Base-by-base conservation (phyloP, 2,888 invertebrate genomes). In the Netelia virgata region DNA sequence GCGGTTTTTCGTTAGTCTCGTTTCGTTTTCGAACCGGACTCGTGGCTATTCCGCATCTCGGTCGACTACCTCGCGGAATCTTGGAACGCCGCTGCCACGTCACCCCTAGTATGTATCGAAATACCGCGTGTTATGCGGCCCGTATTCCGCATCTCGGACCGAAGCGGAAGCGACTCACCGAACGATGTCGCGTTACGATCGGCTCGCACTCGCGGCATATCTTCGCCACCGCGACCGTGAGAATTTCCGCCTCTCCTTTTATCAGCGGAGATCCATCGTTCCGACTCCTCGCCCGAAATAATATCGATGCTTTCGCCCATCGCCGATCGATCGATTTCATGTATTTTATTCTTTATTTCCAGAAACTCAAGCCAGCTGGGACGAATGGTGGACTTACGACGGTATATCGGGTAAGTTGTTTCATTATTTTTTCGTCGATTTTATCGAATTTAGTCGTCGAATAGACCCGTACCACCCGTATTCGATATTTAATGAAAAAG, bases 351-450 rank as follows among this genome's bases (percentile, higher is more conserved):
- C 91, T 92, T 92, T 91, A 91, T 91, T 96, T 95, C 23, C 95
- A 97, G 97, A 96, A 93, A 96, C 95, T 87, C 95, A 96, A 89
- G 96, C 96, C 90, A 97, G 96, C 94, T 97, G 97, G 97, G 97
- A 97, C 93, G 97, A 97, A 94, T 97, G 97, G 97, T 97, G 97
- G 97, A 97, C 97, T 0, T 97, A 97, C 94, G 97, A 97, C 92
- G 97, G 97, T 41, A 97, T 97, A 92, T 97, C 97, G 93, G 97
- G 97, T 97, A 93, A 94, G 92, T 86, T 63, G 59, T 50, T 61
- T 11, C 63, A 47, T 50, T 8, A 18, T 23, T n/a, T n/a, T 47
- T 10, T 16, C 3, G 1, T 43, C 50, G 18, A 55, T 66, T 14
- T n/a, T 20, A 14, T 41, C 28, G 10, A 18, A 57, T 16, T 63